Percentiles rank a stretch among this genome's conserved stretches.
phyloP scores from a whole-genome alignment of 2,113 vertebrate genomes.

The Sula dactylatra region DNA sequence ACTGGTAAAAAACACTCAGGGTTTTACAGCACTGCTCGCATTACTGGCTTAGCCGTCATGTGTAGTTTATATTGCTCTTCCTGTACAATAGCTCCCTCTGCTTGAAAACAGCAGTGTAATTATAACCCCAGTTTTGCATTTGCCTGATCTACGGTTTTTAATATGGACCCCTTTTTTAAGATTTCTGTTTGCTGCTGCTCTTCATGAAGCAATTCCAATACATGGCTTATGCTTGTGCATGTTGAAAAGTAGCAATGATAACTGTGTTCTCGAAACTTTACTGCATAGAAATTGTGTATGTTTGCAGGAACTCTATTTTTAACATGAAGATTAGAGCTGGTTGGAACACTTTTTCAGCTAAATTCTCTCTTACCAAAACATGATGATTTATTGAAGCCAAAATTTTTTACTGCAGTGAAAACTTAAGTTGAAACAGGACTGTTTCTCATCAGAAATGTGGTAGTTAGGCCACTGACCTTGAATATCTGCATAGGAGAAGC shows the following conservation, averaged over 20 bases:
- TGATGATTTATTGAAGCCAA: neutral
- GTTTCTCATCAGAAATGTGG: neutral
- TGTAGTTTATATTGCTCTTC: neutral
- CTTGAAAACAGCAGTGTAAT: slow-evolving; percentile 70
- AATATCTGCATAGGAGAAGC: neutral
- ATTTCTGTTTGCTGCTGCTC: neutral
- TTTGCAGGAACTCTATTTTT: neutral
- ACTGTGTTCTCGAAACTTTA: neutral
- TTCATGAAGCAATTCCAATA: neutral
- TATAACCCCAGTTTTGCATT: neutral
- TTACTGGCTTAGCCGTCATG: neutral
- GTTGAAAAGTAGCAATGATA: neutral
- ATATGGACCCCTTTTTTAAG: neutral
- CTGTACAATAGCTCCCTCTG: slow-evolving; percentile 79
- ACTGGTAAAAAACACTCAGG: neutral
- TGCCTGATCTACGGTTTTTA: neutral
- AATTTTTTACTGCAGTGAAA: neutral
- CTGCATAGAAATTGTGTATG: neutral
- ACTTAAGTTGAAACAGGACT: neutral
- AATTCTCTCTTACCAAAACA: neutral
- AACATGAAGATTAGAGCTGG: neutral
- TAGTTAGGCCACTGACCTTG: neutral
- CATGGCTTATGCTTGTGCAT: rapidly evolving
- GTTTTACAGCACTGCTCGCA: neutral
- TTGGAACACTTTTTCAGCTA: neutral